Evolutionary conservation across 2,797 vertebrate genomes (phyloP).

Genomic region (Eupleurogrammus muticus): DNA sequence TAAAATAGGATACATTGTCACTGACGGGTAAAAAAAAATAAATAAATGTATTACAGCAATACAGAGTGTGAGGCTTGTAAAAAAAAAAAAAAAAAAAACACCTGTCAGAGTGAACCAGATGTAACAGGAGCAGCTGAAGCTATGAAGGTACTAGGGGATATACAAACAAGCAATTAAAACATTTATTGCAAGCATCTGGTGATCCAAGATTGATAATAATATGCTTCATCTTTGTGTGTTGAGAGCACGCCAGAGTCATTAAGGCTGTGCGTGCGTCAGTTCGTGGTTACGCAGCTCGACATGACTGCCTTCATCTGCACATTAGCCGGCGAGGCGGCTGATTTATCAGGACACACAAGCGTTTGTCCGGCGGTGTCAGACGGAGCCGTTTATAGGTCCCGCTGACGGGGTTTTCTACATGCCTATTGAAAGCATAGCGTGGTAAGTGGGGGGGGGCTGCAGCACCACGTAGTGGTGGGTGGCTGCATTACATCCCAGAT

Average conservation of each 20-base stretch:
- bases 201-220: conserved; percentile 41
- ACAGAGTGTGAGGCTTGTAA: not conserved
- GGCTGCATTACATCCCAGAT: too few relatives aligned
- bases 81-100: conserved; percentile 25
- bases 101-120: conserved; percentile 33
- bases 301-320: conserved; percentile 31
- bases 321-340: conserved; percentile 16
- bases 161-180: conserved; percentile 50
- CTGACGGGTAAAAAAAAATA: conserved; percentile 9
- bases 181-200: conserved; percentile 51
- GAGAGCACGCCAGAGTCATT: conserved; percentile 15
- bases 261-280: conserved; percentile 1
- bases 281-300: conserved; percentile 18
- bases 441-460: too few relatives aligned
- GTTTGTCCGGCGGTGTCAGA: conserved; percentile 52
- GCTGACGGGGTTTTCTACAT: conserved; percentile 26
- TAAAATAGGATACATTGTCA: conserved; percentile 3
- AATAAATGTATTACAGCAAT: not conserved
- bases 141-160: conserved; percentile 16
- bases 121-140: conserved; percentile 36
- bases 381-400: conserved; percentile 32
- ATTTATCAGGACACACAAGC: conserved; percentile 32
- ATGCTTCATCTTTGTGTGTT: conserved; percentile 32
- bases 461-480: too few relatives aligned
- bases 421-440: conserved; percentile 14